These are phyloP conservation scores for Leptinotarsa haldemani DNA, from an alignment of 2,888 invertebrate species.

Conservation along the genomic window DNA sequence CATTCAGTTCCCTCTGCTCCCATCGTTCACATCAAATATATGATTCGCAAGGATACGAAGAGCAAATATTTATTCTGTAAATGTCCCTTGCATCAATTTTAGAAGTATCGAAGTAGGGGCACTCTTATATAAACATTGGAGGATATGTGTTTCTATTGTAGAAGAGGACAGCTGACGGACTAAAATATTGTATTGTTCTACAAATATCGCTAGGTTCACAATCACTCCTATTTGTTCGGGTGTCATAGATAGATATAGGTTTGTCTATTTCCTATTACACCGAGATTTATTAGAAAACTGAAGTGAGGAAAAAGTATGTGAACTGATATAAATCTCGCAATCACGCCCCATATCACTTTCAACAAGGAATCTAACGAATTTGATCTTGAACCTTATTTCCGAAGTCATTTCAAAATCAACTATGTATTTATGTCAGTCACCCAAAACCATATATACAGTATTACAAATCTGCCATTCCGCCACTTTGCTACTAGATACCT, in stretches of 20 bases:
- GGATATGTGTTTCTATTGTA: conserved; percentile 31
- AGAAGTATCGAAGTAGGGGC: conserved; percentile 58
- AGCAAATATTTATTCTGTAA: conserved; percentile 66
- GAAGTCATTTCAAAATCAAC: no score
- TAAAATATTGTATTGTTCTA: conserved; percentile 15
- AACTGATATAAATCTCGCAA: no score
- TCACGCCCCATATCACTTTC: no score
- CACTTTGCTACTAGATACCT: no score
- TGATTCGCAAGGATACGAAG: conserved; percentile 45
- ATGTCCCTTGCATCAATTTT: conserved; percentile 63
- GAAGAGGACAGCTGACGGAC: conserved; percentile 25
- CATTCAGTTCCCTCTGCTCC: background rate
- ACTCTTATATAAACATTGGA: conserved; percentile 60
- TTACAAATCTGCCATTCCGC: no score
- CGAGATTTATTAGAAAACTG: no score
- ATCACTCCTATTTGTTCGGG: conserved; percentile 7
- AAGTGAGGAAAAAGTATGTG: no score
- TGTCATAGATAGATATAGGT: background rate
- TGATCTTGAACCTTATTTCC: no score
- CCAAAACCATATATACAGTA: no score
- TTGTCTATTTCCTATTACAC: no score
- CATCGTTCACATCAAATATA: conserved; percentile 37
- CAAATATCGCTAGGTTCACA: conserved; percentile 7
- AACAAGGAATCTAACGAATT: no score
- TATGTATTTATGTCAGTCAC: no score